These are phyloP conservation scores for Dryas iulia DNA, from an alignment of 1,140 invertebrate species.

Conservation along the genomic window DNA sequence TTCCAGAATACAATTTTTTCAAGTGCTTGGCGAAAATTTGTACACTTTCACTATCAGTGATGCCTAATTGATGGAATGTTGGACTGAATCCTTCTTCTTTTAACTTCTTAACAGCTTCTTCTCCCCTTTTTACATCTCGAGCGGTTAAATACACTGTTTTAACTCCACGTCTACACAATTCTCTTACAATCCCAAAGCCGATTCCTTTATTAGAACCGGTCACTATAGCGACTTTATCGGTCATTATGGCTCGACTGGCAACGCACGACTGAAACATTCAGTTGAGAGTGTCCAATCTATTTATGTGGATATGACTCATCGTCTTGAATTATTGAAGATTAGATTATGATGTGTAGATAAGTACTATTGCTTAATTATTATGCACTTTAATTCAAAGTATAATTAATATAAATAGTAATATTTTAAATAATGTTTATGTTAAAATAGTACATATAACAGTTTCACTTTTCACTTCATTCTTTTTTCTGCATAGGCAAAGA, in stretches of 20 bases:
- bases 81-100: conserved; percentile 74
- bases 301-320: not conserved
- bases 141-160: conserved; percentile 84
- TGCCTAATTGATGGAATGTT: conserved; percentile 83
- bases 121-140: conserved; percentile 79
- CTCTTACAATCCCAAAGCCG: conserved; percentile 85
- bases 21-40: conserved; percentile 81
- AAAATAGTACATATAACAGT: no score
- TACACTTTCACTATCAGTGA: conserved; percentile 81
- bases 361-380: not conserved
- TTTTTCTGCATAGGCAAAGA: no score
- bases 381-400: no score
- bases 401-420: no score
- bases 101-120: conserved; percentile 78
- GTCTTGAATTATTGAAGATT: not conserved
- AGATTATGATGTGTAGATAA: not conserved
- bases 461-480: no score
- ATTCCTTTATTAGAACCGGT: conserved; percentile 75
- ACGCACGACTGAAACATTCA: not conserved
- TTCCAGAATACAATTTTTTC: conserved; percentile 83
- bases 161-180: conserved; percentile 81
- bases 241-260: conserved; percentile 30
- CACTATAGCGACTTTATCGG: conserved; percentile 75
- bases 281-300: not conserved
- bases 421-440: no score